Percentiles rank a stretch among this genome's conserved stretches.
phyloP scores from a whole-genome alignment of 2,797 vertebrate genomes.

The Gobionotothen gibberifrons region DNA sequence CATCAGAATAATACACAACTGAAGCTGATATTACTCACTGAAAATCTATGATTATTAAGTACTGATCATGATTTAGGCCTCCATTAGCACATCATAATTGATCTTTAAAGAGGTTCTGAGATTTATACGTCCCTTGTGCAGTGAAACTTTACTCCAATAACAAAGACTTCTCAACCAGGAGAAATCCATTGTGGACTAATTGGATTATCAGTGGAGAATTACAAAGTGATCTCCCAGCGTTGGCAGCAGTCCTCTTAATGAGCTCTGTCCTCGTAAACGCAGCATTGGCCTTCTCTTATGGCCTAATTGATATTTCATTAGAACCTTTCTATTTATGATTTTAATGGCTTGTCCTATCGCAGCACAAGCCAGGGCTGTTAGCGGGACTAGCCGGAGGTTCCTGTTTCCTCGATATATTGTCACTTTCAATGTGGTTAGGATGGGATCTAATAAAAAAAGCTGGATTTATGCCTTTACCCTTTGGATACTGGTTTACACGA shows the following conservation, averaged over 20 bases:
- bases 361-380: conserved; percentile 54
- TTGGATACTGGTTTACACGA: conserved; percentile 78
- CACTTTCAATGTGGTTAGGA: conserved; percentile 61
- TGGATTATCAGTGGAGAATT: conserved; percentile 78
- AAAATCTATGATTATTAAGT: conserved; percentile 62
- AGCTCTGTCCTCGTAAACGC: conserved; percentile 79
- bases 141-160: conserved; percentile 78
- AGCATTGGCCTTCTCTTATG: conserved; percentile 71
- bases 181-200: conserved; percentile 79
- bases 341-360: conserved; percentile 73
- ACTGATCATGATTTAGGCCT: conserved; percentile 60
- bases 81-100: conserved; percentile 71
- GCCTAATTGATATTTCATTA: conserved; percentile 87
- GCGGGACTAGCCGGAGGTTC: conserved; percentile 57
- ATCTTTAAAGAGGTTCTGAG: conserved; percentile 70
- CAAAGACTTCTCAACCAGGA: conserved; percentile 70
- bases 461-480: conserved; percentile 82
- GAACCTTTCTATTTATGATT: conserved; percentile 82
- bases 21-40: conserved; percentile 30
- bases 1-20: conserved; percentile 14
- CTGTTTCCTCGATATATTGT: conserved; percentile 65
- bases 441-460: conserved; percentile 74
- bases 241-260: conserved; percentile 72
- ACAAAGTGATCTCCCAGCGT: conserved; percentile 71
- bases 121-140: conserved; percentile 68